phyloP scores from a whole-genome alignment of 2,888 invertebrate genomes.

The Polydrusus tereticollis region DNA sequence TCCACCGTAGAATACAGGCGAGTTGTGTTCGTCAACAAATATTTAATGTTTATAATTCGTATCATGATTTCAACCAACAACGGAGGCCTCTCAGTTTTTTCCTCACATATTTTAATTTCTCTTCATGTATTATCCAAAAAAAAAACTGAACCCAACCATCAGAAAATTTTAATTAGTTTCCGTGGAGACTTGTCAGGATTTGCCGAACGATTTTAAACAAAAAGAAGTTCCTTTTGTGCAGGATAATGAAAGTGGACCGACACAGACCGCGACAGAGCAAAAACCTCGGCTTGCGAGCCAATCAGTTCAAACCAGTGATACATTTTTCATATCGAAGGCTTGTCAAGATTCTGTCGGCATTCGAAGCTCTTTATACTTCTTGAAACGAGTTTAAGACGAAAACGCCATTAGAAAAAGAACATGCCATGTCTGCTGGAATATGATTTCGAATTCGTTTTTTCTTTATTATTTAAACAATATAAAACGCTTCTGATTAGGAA shows the following conservation, averaged over 20 bases:
- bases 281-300: slow-evolving; percentile 54
- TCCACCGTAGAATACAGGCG: too few species aligned
- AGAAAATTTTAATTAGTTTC: slow-evolving; percentile 57
- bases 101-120: slow-evolving; percentile 15
- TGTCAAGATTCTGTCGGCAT: slow-evolving; percentile 62
- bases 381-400: slow-evolving; percentile 59
- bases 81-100: background rate
- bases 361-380: slow-evolving; percentile 58
- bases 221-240: slow-evolving; percentile 56
- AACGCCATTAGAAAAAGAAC: slow-evolving; percentile 60
- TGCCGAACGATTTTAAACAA: slow-evolving; percentile 54
- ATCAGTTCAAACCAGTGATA: slow-evolving; percentile 62
- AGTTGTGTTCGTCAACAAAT: too few species aligned
- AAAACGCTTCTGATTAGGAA: too few species aligned
- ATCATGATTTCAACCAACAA: background rate
- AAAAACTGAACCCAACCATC: slow-evolving; percentile 38
- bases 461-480: too few species aligned
- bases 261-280: slow-evolving; percentile 53
- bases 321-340: slow-evolving; percentile 66
- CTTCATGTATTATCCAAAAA: slow-evolving; percentile 24
- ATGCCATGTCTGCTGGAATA: slow-evolving; percentile 22
- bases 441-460: slow-evolving; percentile 44
- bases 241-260: slow-evolving; percentile 58
- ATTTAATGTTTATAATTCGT: background rate
- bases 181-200: slow-evolving; percentile 53